These are phyloP conservation scores for Zophobas atratus DNA, from an alignment of 1,140 invertebrate species.

Conservation along the genomic window DNA sequence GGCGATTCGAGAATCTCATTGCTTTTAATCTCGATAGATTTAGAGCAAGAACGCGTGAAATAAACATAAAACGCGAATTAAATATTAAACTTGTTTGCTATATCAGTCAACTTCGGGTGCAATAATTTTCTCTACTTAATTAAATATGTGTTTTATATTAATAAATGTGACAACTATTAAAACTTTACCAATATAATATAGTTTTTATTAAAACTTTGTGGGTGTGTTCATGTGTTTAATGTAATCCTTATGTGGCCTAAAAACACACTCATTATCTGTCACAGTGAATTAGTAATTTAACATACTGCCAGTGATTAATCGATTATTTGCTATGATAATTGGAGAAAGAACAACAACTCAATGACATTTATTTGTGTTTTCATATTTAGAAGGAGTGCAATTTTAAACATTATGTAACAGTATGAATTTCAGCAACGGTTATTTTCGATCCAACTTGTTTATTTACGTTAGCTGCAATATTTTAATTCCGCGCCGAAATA, in stretches of 20 bases:
- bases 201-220: background rate
- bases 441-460: constrained; percentile 31
- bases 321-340: constrained; percentile 28
- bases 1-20: no score
- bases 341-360: constrained; percentile 15
- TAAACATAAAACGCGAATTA: background rate
- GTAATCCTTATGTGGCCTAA: constrained; percentile 33
- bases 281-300: constrained; percentile 15
- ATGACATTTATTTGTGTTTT: constrained; percentile 25
- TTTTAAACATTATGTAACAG: constrained; percentile 30
- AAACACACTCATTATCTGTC: constrained; percentile 23
- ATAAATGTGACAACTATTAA: constrained; percentile 12
- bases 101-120: no score
- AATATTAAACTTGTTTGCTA: no score
- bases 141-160: background rate
- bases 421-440: constrained; percentile 18
- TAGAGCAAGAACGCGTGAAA: no score
- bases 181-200: background rate
- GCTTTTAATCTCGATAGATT: no score
- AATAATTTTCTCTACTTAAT: background rate
- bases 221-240: constrained; percentile 31
- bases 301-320: constrained; percentile 15
- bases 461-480: constrained; percentile 31
- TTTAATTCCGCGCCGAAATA: background rate
- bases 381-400: constrained; percentile 26